Percentiles rank a stretch among this genome's conserved stretches.
Conservation (phyloP, 2,888 invertebrate genomes). For the Drosophila kanekoi region DNA sequence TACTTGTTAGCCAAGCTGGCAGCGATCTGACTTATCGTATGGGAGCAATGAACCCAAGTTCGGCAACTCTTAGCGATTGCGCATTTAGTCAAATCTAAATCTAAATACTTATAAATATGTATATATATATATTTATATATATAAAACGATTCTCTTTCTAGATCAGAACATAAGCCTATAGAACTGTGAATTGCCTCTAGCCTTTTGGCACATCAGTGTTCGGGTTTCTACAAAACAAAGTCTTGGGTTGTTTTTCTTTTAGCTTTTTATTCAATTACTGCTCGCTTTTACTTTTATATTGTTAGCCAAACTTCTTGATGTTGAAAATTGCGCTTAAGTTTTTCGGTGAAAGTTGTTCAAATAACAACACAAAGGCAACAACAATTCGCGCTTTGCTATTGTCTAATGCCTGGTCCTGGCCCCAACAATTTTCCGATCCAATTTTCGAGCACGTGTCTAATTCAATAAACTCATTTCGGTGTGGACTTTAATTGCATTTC, state of each 20-base stretch:
- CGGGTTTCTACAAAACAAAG: too few species aligned
- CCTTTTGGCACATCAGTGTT: too few species aligned
- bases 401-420: constrained; percentile 37
- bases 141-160: too few species aligned
- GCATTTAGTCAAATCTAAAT: neutral
- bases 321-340: constrained; percentile 6
- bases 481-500: constrained; percentile 65
- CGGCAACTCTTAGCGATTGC: neutral
- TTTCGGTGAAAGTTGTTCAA: constrained; percentile 48
- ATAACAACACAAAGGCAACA: constrained; percentile 14
- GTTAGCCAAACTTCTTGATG: constrained; percentile 19
- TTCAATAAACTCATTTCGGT: constrained; percentile 70
- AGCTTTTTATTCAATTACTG: neutral
- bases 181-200: too few species aligned
- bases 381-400: constrained; percentile 20
- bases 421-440: constrained; percentile 50
- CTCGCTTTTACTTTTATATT: constrained; percentile 37
- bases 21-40: constrained; percentile 4
- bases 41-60: constrained; percentile 38
- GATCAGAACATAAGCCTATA: too few species aligned
- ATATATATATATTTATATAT: too few species aligned
- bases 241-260: too few species aligned
- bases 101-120: neutral
- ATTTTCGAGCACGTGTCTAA: constrained; percentile 73
- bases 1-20: constrained; percentile 9